Base-by-base conservation (phyloP, 2,113 vertebrate genomes). In the Apistogramma diplotaenia region DNA sequence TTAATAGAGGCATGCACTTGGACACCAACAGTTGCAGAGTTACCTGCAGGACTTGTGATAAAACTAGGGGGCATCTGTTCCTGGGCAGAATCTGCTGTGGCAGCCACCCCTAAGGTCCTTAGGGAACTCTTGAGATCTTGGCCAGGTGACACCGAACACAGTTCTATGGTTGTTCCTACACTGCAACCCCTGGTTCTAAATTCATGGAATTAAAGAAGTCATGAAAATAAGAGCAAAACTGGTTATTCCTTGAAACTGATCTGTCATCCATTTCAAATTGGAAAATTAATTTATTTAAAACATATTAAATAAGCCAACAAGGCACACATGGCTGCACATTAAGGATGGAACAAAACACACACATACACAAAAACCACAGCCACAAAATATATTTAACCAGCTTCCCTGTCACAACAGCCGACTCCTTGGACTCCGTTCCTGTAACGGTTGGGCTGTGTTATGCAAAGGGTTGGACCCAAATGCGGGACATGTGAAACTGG, bases 381-480 rank as follows among this genome's bases (percentile, higher is more conserved):
- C 16, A 37, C 15, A 70, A 3, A 70, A 12, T 81, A 61, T 56
- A 33, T 79, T 80, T 61, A 71, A 80, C 59, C 35, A 76, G 59
- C 27, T 67, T 79, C 56, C 65, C 80, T 75, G 31, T 85, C 49
- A 73, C 74, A 87, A 73, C 73, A 75, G 16, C 62, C 40, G 40
- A 58, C 62, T 83, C 79, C 67, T 76, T n/a, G n/a, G n/a, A n/a
- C n/a, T n/a, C n/a, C n/a, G n/a, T n/a, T n/a, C n/a, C n/a, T n/a
- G n/a, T n/a, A n/a, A n/a, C n/a, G n/a, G n/a, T n/a, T n/a, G n/a
- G n/a, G n/a, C n/a, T n/a, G n/a, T n/a, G n/a, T n/a, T n/a, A n/a
- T n/a, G n/a, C n/a, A n/a, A n/a, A n/a, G n/a, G n/a, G n/a, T n/a
- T n/a, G n/a, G n/a, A n/a, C n/a, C n/a, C n/a, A n/a, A n/a, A n/a